phyloP scores from a whole-genome alignment of 1,140 invertebrate species.

The Anadara kagoshimensis region DNA sequence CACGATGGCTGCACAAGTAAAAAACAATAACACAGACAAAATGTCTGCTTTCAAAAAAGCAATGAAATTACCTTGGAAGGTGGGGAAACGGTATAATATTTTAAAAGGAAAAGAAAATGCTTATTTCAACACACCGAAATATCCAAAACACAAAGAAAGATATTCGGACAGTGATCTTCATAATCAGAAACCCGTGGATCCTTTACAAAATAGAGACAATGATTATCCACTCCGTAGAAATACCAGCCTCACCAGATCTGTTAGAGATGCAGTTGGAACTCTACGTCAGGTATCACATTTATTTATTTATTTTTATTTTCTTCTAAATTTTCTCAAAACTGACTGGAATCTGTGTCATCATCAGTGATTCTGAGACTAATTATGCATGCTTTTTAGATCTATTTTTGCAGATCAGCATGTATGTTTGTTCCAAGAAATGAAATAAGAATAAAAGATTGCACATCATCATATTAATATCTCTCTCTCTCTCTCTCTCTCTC shows the following conservation, averaged over 20 bases:
- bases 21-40: constrained; percentile 10
- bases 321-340: neutral
- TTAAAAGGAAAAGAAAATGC: constrained; percentile 55
- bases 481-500: no score
- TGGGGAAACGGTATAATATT: constrained; percentile 44
- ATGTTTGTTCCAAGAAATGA: no score
- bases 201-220: neutral
- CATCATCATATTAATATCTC: no score
- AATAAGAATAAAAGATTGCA: no score
- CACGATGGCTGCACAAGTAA: no score
- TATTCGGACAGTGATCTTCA: constrained; percentile 3
- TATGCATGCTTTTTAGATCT: neutral
- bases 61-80: constrained; percentile 42
- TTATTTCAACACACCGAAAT: constrained; percentile 50
- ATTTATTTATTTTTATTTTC: constrained; percentile 3
- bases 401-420: no score
- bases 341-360: neutral
- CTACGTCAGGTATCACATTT: constrained; percentile 51
- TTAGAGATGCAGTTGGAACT: constrained; percentile 56
- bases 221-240: constrained; percentile 23
- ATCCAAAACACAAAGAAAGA: constrained; percentile 4
- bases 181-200: constrained; percentile 8
- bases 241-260: constrained; percentile 48
- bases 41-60: constrained; percentile 49
- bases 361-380: neutral